phyloP scores from a whole-genome alignment of 2,888 invertebrate species.

The Dromius quadrimaculatus region DNA sequence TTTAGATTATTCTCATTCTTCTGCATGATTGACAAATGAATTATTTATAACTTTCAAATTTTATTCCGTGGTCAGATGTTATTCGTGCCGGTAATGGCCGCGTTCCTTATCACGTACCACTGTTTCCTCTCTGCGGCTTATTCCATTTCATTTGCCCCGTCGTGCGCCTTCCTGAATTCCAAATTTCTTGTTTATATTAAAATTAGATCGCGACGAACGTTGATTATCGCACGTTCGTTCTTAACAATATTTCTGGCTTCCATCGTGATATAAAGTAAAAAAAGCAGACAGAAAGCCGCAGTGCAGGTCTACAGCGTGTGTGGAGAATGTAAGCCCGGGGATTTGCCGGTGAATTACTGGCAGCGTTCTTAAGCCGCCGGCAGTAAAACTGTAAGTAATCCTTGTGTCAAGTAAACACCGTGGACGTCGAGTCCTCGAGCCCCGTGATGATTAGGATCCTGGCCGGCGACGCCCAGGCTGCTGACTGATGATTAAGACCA shows the following conservation, averaged over 20 bases:
- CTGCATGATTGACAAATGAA: constrained; percentile 40
- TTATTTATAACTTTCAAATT: constrained; percentile 43
- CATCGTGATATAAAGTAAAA: constrained; percentile 27
- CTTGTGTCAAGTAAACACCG: constrained; percentile 50
- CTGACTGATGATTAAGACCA: constrained; percentile 44
- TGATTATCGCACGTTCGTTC: constrained; percentile 34
- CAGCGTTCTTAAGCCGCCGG: constrained; percentile 50
- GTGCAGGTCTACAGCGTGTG: constrained; percentile 27
- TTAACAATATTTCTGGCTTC: constrained; percentile 30
- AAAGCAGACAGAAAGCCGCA: constrained; percentile 12
- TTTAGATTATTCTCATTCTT: not conserved
- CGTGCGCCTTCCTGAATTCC: constrained; percentile 35
- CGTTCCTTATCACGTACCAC: constrained; percentile 37
- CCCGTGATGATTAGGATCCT: constrained; percentile 48
- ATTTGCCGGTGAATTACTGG: constrained; percentile 52
- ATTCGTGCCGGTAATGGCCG: constrained; percentile 37
- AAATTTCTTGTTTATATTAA: constrained; percentile 38
- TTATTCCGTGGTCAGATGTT: constrained; percentile 34
- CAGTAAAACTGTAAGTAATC: constrained; percentile 52
- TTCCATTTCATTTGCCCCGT: constrained; percentile 19
- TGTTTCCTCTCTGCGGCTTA: constrained; percentile 34
- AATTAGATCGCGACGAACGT: constrained; percentile 36
- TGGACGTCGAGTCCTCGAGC: constrained; percentile 32
- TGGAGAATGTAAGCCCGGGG: constrained; percentile 48
- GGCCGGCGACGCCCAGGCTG: constrained; percentile 3